A percentile compares a stretch with the other conserved stretches of the same genome.
Conservation (phyloP, 2,113 vertebrate genomes). For the Artemisiospiza belli region DNA sequence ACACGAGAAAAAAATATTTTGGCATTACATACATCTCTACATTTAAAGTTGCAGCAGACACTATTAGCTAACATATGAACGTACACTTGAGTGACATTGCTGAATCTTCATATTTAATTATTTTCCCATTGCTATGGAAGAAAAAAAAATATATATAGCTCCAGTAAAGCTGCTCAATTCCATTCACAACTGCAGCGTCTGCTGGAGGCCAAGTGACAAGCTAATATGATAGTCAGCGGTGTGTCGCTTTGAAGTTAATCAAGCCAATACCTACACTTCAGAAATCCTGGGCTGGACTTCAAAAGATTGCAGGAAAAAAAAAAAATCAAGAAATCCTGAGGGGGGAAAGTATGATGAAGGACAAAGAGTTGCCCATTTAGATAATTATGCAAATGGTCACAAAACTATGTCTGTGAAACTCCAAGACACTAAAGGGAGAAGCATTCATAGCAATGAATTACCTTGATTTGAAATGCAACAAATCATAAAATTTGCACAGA, state of each 20-base stretch:
- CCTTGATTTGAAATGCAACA: not conserved
- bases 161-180: not conserved
- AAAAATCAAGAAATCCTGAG: not conserved
- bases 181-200: not conserved
- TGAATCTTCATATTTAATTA: constrained; percentile 7
- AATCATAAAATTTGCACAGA: not conserved
- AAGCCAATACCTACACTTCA: not conserved
- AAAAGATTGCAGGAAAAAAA: not conserved
- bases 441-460: not conserved
- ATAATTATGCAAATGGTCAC: constrained; percentile 63
- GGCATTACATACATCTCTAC: not conserved
- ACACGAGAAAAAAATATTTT: not conserved
- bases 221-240: constrained; percentile 1
- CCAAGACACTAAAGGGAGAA: not conserved
- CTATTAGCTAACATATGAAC: not conserved
- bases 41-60: not conserved
- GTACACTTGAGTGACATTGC: not conserved
- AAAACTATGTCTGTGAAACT: constrained; percentile 9
- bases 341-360: constrained; percentile 36
- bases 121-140: not conserved
- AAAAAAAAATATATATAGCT: not conserved
- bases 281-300: constrained; percentile 8
- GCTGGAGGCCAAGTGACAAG: constrained; percentile 49
- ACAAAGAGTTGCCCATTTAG: constrained; percentile 39
- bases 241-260: constrained; percentile 41